Evolutionary conservation across 1,140 invertebrate species (phyloP), one percentile per base, ranked within the genome.

Genomic region (Rhyacophila brunnea): DNA sequence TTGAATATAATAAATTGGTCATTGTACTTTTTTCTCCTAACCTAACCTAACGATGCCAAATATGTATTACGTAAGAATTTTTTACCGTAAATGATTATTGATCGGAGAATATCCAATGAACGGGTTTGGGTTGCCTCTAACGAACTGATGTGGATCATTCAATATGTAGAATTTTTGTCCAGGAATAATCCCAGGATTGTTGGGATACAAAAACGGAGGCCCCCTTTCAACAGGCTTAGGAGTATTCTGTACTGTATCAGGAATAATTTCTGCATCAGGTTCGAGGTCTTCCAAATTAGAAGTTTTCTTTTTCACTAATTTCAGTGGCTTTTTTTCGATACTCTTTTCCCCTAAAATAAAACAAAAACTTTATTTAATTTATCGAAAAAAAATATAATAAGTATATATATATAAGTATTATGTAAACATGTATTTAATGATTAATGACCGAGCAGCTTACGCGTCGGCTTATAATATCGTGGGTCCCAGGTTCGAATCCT

Each of bases 131-230:
- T 35, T 34, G 28, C 36, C 18, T 18, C 48, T 7, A 9, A 43
- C 14, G 40, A 67, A 74, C 13, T 72, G 60, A 2, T 66, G 64
- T 51, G 72, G 64, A 6, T 69, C 69, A 48, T 74, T 73, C 0
- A 73, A 54, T 17, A 73, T 32, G 35, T 44, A 52, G 32, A 59
- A 15, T 20, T 32, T 51, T 51, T 51, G 36, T 17, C 57, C 57
- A 11, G 57, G 57, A 13, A 45, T n/a, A 20, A 45, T 11, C 34
- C 38, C 48, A n/a, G 48, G 57, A 45, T 20, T 19, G 1, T 11
- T 40, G 5, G 57, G 57, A 11, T 18, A 3, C 14, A 7, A 13
- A 11, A 23, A 23, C 10, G 32, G 6, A 19, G 13, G 36, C 18
- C 36, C 11, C 18, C 35, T 23, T 6, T 23, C 15, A 2, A 40